Base-by-base conservation (phyloP, 2,797 vertebrate species). In the Lithobates sylvaticus region DNA sequence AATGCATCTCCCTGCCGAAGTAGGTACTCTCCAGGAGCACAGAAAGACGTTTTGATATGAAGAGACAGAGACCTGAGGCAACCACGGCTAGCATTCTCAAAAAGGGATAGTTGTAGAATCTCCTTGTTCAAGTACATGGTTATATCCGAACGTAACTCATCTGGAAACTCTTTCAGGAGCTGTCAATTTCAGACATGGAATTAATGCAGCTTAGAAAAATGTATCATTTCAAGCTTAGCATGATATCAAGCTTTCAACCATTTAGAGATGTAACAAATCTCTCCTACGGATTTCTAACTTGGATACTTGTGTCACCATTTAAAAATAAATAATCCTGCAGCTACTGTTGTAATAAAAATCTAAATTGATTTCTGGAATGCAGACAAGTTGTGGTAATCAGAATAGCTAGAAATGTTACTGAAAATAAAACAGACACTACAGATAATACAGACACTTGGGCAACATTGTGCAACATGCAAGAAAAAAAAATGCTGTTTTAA, bases 81-180 rank as follows among this genome's bases (percentile, higher is more conserved):
- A 85, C 98, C 98, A 0, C 97, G 96, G 88, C 98, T 99, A 92
- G 98, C 97, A 23, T 97, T 96, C 89, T 96, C 96, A 0, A 99
- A 99, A 83, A 99, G 94, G 1, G 98, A 97, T 91, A 99, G 93
- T 92, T 99, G 97, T 83, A 99, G 93, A 92, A 99, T 98, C 93
- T 99, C 98, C 94, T 99, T 99, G 93, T 99, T 99, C 92, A 99
- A 94, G 93, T 99, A 96, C 98, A 98, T 99, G 89, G 97, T 98
- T 93, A 99, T 99, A 93, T 99, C 98, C 7, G 98, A 99, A 76
- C 97, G 97, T 89, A 99, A 92, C 93, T 99, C 98, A 0, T 99
- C 98, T 0, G 98, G 98, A 90, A 99, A 99, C 92, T 99, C 98
- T 92, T 97, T 99, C 91, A 99, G 92, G 88, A 99, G 96, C 98